Evolutionary conservation across 2,113 vertebrate genomes (phyloP).

Genomic region (Lophochroa leadbeateri): DNA sequence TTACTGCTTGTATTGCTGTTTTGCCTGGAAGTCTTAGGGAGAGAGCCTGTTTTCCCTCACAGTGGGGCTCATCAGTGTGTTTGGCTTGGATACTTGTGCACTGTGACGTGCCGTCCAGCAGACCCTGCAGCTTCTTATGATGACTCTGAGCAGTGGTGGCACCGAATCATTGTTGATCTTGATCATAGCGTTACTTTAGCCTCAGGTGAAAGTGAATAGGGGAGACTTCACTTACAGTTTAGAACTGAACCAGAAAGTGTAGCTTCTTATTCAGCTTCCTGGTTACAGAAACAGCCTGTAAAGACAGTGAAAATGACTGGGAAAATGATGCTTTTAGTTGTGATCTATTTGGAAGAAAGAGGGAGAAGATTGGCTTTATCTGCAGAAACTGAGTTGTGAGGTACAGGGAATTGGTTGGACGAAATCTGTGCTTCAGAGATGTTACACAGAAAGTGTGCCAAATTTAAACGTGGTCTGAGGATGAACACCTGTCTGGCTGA

Average conservation of each 20-base stretch:
- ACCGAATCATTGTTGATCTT: not conserved
- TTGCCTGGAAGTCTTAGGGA: not conserved
- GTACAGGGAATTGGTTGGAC: not conserved
- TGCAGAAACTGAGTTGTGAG: not conserved
- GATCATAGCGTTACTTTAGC: not conserved
- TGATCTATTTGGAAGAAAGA: not conserved
- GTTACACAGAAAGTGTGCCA: not conserved
- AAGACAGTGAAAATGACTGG: not conserved
- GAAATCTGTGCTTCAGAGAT: not conserved
- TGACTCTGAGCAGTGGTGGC: not conserved
- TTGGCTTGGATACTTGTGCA: not conserved
- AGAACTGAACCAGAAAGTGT: not conserved
- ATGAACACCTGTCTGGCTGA: not conserved
- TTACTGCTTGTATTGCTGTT: not conserved
- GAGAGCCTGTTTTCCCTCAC: not conserved
- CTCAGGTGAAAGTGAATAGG: not conserved
- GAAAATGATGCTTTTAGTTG: not conserved
- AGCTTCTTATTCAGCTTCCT: not conserved
- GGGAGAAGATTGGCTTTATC: not conserved
- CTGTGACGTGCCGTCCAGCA: not conserved
- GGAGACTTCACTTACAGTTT: not conserved
- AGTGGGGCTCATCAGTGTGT: not conserved
- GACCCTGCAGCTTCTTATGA: not conserved
- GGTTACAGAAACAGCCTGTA: not conserved
- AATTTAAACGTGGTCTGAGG: not conserved